These are phyloP conservation scores for Ophthalmolycus amberensis DNA, from an alignment of 2,113 vertebrate genomes.

Conservation along the genomic window DNA sequence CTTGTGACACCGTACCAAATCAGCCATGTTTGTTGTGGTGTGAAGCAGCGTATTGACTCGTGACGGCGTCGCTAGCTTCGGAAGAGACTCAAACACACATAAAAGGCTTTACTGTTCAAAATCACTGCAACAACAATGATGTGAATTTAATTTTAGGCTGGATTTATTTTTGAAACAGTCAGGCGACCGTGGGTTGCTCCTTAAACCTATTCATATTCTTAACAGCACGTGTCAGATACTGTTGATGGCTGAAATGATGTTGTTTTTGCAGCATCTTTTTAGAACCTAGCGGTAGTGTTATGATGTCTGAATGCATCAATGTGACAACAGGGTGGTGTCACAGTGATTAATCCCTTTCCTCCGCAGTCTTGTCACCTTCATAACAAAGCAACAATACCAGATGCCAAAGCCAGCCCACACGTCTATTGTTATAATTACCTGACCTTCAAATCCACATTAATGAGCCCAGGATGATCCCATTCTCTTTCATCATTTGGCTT, in stretches of 20 bases:
- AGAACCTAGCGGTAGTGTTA: slow-evolving; percentile 40
- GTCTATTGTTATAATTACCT: slow-evolving; percentile 81
- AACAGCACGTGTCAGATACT: slow-evolving; percentile 32
- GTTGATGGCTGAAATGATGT: slow-evolving; percentile 48
- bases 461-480: slow-evolving; percentile 79
- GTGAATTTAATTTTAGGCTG: slow-evolving; percentile 3
- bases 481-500: slow-evolving; percentile 81
- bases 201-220: slow-evolving; percentile 44
- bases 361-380: slow-evolving; percentile 69
- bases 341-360: slow-evolving; percentile 78
- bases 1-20: neutral
- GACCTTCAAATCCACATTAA: slow-evolving; percentile 85
- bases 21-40: neutral
- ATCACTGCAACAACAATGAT: neutral
- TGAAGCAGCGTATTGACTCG: neutral
- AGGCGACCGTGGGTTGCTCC: slow-evolving; percentile 4
- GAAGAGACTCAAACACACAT: neutral
- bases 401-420: slow-evolving; percentile 77
- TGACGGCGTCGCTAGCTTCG: neutral
- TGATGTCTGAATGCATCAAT: slow-evolving; percentile 74
- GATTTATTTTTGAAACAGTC: slow-evolving; percentile 36
- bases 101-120: neutral
- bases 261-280: slow-evolving; percentile 52
- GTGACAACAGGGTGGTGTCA: slow-evolving; percentile 73
- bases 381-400: slow-evolving; percentile 81